phyloP scores from a whole-genome alignment of 2,888 invertebrate species.

The Apodemia mormo region DNA sequence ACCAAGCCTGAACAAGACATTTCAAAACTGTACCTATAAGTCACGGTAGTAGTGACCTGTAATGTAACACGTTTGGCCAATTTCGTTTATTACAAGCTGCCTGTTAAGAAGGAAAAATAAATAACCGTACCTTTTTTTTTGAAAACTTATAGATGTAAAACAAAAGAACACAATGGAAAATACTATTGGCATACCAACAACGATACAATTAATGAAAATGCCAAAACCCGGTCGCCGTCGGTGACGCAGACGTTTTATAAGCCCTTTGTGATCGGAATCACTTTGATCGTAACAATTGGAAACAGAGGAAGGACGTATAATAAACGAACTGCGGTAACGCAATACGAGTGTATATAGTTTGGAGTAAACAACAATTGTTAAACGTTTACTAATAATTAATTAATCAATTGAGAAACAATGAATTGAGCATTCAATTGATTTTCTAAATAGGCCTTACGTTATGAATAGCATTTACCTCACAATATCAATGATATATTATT shows the following conservation, averaged over 20 bases:
- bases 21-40: too few relatives aligned
- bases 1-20: too few relatives aligned
- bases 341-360: slow-evolving; percentile 7
- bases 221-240: slow-evolving; percentile 44
- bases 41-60: too few relatives aligned
- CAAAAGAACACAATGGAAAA: slow-evolving; percentile 23
- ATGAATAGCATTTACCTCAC: background rate
- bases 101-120: too few relatives aligned
- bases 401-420: slow-evolving; percentile 9
- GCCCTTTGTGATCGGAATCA: slow-evolving; percentile 70
- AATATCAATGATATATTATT: background rate
- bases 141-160: background rate
- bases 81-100: too few relatives aligned
- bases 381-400: slow-evolving; percentile 10
- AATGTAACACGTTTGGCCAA: too few relatives aligned
- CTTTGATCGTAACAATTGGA: slow-evolving; percentile 65
- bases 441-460: background rate
- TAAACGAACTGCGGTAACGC: slow-evolving; percentile 44
- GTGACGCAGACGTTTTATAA: slow-evolving; percentile 65
- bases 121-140: too few relatives aligned
- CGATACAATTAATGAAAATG: slow-evolving; percentile 61
- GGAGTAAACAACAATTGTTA: slow-evolving; percentile 1
- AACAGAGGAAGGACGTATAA: slow-evolving; percentile 58
- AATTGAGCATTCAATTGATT: background rate
- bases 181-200: slow-evolving; percentile 39